These are phyloP conservation scores for Mugil cephalus DNA, from an alignment of 2,113 vertebrate species.

Conservation along the genomic window DNA sequence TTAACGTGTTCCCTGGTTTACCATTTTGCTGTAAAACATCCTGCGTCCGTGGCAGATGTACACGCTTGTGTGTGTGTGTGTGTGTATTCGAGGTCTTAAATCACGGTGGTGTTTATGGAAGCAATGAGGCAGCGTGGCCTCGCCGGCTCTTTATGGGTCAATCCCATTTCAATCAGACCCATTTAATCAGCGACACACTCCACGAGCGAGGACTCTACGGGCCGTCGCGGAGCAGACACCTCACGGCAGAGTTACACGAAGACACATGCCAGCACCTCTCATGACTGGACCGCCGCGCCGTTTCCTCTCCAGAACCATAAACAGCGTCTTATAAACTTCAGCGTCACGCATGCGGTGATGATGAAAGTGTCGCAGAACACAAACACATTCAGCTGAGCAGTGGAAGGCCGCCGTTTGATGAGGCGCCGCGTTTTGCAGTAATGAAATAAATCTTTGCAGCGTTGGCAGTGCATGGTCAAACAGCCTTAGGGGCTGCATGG, in stretches of 20 bases:
- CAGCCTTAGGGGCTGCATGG: not conserved
- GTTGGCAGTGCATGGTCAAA: not conserved
- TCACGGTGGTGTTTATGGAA: slow-evolving; percentile 30
- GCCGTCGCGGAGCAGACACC: slow-evolving; percentile 19
- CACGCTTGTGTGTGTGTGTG: not conserved
- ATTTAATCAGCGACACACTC: slow-evolving; percentile 65
- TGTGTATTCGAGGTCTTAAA: slow-evolving; percentile 26
- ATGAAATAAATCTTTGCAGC: slow-evolving; percentile 21
- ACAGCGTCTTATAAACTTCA: slow-evolving; percentile 42
- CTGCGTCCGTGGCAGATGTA: not conserved
- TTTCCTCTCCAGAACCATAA: slow-evolving; percentile 14
- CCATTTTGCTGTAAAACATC: not conserved
- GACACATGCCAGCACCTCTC: slow-evolving; percentile 29
- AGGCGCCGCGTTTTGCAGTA: not conserved
- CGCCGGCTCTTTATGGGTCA: slow-evolving; percentile 43
- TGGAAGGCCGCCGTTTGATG: slow-evolving; percentile 7
- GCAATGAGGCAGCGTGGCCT: slow-evolving; percentile 30
- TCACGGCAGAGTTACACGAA: slow-evolving; percentile 10
- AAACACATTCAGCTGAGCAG: slow-evolving; percentile 1
- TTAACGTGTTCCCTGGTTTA: not conserved
- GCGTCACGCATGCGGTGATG: slow-evolving; percentile 5
- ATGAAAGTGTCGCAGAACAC: slow-evolving; percentile 19
- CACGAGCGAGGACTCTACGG: slow-evolving; percentile 29
- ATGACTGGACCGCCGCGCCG: not conserved
- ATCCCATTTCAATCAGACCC: slow-evolving; percentile 48